Evolutionary conservation across 2,113 vertebrate species (phyloP), one percentile per base, ranked within the genome.

Genomic region (Haemorhous mexicanus): DNA sequence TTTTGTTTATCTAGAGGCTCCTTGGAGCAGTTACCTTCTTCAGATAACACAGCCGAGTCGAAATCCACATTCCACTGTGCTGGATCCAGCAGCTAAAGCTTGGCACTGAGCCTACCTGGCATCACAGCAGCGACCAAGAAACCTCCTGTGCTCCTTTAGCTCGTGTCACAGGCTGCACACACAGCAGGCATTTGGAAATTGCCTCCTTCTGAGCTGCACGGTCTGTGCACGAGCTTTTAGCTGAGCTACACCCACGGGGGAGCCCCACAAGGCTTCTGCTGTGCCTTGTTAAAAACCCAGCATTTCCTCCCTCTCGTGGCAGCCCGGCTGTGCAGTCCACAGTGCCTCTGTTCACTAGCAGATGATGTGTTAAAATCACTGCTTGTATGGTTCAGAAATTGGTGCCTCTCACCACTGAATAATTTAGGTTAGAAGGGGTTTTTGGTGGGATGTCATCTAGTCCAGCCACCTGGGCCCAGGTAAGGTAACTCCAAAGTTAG

Each of bases 281-380:
- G 8, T 6, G 47, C 47, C 2, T 32, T 1, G 12, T 3, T 32
- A 5, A 12, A 41, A 46, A 4, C 7, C 64, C 16, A 7, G 30
- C 22, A 2, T n/a, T 28, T 76, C 39, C 94, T 91, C 96, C 95
- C 92, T 94, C 96, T 95, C 35, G 90, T 13, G 88, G 94, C 95
- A 76, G 91, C 41, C 63, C 52, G 74, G 11, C 24, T 13, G 46
- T 15, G 61, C 69, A 50, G 39, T 1, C 19, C 52, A 9, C 28
- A 32, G 0, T 1, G 26, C 30, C 8, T 28, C 52, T 21, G 35
- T 1, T 35, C 22, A 2, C 32, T 2, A 6, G 10, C 32, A 33
- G 3, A 32, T 0, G 16, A 24, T 1, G 22, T 16, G 15, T 21
- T 33, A 6, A 49, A 63, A 4, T 21, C 6, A 10, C 53, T 37